A percentile compares a stretch with the other conserved stretches of the same genome.
Evolutionary conservation across 2,797 vertebrate species (phyloP).

Genomic region (Alosa sapidissima): DNA sequence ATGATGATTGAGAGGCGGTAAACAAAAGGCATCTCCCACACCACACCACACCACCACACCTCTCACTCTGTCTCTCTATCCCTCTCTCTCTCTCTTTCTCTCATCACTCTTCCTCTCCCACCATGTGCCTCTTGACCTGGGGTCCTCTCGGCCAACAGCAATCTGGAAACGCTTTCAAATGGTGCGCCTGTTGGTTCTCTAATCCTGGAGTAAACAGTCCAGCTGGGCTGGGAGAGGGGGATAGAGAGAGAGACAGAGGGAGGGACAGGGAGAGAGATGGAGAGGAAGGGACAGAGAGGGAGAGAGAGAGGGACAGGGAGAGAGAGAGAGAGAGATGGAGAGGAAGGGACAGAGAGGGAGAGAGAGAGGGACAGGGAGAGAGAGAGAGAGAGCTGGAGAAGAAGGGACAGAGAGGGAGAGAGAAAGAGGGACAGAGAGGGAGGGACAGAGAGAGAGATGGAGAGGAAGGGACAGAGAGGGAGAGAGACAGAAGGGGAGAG

Average conservation of each 20-base stretch:
- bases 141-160: conserved; percentile 48
- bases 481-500: no score
- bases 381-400: no score
- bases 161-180: conserved; percentile 55
- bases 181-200: conserved; percentile 50
- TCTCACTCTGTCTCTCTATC: conserved; percentile 2
- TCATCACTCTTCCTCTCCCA: conserved; percentile 11
- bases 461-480: no score
- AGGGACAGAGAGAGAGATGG: no score
- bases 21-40: not conserved
- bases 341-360: no score
- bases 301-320: not conserved
- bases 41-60: not conserved
- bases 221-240: not conserved
- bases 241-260: not conserved
- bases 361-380: no score
- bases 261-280: no score
- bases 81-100: no score
- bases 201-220: conserved; percentile 52
- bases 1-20: conserved; percentile 26
- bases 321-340: no score
- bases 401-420: no score
- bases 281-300: not conserved
- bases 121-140: conserved; percentile 40
- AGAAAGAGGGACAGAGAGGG: no score